Evolutionary conservation across 2,888 invertebrate species (phyloP).

Genomic region (Tetropium fuscum): DNA sequence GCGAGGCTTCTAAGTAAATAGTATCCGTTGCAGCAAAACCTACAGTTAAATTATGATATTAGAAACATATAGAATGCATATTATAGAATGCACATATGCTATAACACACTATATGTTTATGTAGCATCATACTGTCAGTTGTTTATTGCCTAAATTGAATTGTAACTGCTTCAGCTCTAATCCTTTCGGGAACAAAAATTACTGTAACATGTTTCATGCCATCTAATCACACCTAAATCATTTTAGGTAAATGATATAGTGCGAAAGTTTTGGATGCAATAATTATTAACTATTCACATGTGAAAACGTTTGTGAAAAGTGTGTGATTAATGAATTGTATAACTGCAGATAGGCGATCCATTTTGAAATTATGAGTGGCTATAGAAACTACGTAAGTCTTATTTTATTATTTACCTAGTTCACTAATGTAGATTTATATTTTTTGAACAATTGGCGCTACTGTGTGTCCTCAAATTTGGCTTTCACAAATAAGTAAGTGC

Average conservation of each 20-base stretch:
- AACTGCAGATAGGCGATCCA: conserved; percentile 6
- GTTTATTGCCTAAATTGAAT: conserved; percentile 17
- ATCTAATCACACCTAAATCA: not conserved
- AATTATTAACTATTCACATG: no score
- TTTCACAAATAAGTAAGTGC: not conserved
- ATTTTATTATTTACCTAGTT: conserved; percentile 6
- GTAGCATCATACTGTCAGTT: no score
- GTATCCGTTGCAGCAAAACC: no score
- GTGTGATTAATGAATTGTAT: conserved; percentile 26
- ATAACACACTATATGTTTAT: no score
- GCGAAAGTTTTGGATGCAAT: not conserved
- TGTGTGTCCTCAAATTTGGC: conserved; percentile 14
- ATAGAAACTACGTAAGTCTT: conserved; percentile 54
- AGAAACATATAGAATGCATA: no score
- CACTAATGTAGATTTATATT: conserved; percentile 4
- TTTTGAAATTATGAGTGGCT: conserved; percentile 52
- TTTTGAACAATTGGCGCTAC: conserved; percentile 13
- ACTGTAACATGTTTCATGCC: conserved; percentile 10
- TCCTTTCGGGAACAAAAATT: not conserved
- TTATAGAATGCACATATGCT: no score
- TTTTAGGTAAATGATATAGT: conserved; percentile 8
- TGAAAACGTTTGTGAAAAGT: conserved; percentile 23
- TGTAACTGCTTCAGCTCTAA: conserved; percentile 7
- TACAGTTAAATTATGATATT: no score
- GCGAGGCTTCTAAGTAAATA: no score